These are phyloP conservation scores for Atta cephalotes DNA, from an alignment of 1,140 invertebrate genomes.

Conservation along the genomic window DNA sequence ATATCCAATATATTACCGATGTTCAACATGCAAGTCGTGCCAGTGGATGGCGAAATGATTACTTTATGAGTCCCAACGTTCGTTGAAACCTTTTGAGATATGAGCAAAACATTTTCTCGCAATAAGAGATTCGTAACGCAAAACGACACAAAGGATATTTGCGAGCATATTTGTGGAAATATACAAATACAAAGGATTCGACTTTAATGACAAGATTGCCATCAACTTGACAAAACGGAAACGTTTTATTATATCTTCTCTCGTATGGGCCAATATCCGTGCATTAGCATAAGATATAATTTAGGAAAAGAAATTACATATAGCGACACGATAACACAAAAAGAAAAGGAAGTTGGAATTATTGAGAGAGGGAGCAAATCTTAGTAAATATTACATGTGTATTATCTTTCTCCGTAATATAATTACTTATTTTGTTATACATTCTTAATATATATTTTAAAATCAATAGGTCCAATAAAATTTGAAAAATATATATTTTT, in stretches of 20 bases:
- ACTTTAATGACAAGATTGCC: slow-evolving; percentile 55
- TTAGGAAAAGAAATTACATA: neutral
- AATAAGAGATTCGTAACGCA: slow-evolving; percentile 1
- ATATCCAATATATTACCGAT: slow-evolving; percentile 66
- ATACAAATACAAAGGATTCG: slow-evolving; percentile 8
- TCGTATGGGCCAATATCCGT: neutral
- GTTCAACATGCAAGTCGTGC: slow-evolving; percentile 38
- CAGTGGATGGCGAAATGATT: slow-evolving; percentile 69
- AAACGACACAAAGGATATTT: slow-evolving; percentile 39
- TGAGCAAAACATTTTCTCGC: slow-evolving; percentile 69
- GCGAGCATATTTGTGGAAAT: slow-evolving; percentile 15
- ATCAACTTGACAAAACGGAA: neutral
- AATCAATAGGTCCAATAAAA: neutral
- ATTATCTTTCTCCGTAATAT: neutral
- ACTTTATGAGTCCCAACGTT: slow-evolving; percentile 64
- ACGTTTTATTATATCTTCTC: neutral
- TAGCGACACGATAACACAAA: neutral
- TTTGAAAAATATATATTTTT: neutral
- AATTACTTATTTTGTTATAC: neutral
- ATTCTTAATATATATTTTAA: neutral
- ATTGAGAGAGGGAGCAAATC: neutral
- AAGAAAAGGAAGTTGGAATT: neutral
- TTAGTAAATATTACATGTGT: neutral
- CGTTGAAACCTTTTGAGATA: slow-evolving; percentile 55
- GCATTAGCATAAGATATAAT: slow-evolving; percentile 11